Evolutionary conservation across 2,113 vertebrate genomes (phyloP), one percentile per base, ranked within the genome.

Genomic region (Myrmecobius fasciatus): DNA sequence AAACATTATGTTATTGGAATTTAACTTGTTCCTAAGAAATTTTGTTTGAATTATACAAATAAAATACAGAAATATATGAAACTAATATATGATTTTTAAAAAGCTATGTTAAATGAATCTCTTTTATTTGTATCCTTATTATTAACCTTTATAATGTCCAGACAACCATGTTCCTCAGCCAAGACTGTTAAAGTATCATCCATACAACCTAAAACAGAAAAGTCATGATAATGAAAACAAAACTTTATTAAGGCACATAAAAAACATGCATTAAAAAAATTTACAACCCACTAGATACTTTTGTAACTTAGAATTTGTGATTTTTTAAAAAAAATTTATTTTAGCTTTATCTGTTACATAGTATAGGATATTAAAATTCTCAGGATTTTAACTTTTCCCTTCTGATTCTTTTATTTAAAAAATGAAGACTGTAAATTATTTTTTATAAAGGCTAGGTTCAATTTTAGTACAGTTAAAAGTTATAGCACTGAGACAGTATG

Each of bases 151-250:
- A 99, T 98, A 90, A 98, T 97, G 93, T 99, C 99, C 96, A 99
- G 98, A 97, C 99, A 99, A n/a, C 99, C 99, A 88, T 99, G 99
- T 95, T 99, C 99, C 98, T 99, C 99, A 89, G 99, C 99, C 92
- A 99, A 97, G 89, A 99, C 99, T 52, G 98, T 99, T 95, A 99
- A 95, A 97, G 99, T 99, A 96, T 99, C 99, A 96, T 99, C 99
- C 95, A 99, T 99, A 53, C 99, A 99, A 94, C 99, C 99, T 99
- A 97, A 98, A 97, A 98, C 0, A 97, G 47, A 96, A 96, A 49
- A 97, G 91, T 8, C 36, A 31, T n/a, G 75, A 91, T 12, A 97
- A 94, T 91, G 75, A 94, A 53, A 49, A 8, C 0, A 83, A 83
- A 83, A 43, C n/a, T 75, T 75, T 75, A 75, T n/a, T 75, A 75